Base-by-base conservation (phyloP, 2,797 vertebrate species). In the Acipenser transmontanus region DNA sequence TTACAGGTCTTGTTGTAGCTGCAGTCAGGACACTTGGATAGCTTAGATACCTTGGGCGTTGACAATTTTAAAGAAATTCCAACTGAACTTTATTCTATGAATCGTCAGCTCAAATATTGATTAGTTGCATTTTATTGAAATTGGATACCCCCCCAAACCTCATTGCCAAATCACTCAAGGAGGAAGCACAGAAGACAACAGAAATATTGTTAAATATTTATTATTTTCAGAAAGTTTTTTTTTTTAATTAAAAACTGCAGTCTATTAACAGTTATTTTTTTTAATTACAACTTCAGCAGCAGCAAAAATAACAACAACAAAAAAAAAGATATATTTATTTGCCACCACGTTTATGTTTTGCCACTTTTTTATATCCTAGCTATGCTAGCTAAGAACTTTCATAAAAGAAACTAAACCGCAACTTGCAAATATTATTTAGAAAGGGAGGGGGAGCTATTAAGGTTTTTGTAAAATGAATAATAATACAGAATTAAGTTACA, bases 401-500 rank as follows among this genome's bases (percentile, higher is more conserved):
- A 17, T 17, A 17, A 17, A 17, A 17, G 20, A 34, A 34, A 34
- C 20, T 34, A 34, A 34, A 34, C 20, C 3, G 20, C 20, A 34
- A 34, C 2, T 34, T 34, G 20, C 20, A 34, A 34, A 34, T 34
- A 34, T 34, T 34, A 34, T 34, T 34, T 57, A 6, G 11, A 10
- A 34, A 7, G 54, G 4, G 6, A n/a, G 54, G 12, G 54, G 12
- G 54, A n/a, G 7, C 2, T 8, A 8, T 52, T 51, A 65, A n/a
- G 47, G 49, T n/a, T 13, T 50, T 50, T 65, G 64, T 57, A 65
- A 47, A 65, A 65, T 65, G 47, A 47, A 52, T 34, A 65, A 52
- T 10, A 20, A 65, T 52, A 65, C 13, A 64, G 7, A 63, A 5
- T n/a, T 11, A 17, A 11, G 51, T 10, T 9, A 48, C 47, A 48